Conservation (phyloP, 2,797 vertebrate genomes). For the Acanthurus leucopareius region DNA sequence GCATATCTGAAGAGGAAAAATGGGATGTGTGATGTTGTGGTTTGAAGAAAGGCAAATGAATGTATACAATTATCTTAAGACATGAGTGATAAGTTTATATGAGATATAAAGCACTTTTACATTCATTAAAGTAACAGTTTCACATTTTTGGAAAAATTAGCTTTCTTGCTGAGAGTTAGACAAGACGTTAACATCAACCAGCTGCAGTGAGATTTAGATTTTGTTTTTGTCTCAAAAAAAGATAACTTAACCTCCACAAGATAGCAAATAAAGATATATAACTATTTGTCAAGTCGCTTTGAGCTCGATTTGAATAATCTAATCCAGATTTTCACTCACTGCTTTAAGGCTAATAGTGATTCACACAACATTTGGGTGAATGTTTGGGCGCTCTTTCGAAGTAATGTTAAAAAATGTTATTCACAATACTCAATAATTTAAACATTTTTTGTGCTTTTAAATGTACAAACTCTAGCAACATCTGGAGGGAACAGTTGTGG, state of each 20-base stretch:
- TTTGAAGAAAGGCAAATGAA: background rate
- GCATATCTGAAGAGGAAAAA: background rate
- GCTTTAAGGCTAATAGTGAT: too few species aligned
- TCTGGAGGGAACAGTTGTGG: background rate
- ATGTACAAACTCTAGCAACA: slow-evolving; percentile 14
- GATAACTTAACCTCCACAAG: too few species aligned
- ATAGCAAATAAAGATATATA: too few species aligned
- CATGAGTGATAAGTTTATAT: background rate
- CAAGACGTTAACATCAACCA: too few species aligned
- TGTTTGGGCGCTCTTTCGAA: background rate
- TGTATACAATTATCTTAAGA: background rate
- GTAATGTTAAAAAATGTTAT: background rate
- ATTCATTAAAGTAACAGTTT: background rate
- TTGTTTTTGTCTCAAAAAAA: too few species aligned
- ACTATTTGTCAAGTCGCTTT: too few species aligned
- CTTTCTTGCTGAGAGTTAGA: too few species aligned
- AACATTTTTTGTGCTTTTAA: slow-evolving; percentile 34
- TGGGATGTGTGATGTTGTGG: background rate
- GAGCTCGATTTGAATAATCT: too few species aligned
- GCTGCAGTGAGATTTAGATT: too few species aligned
- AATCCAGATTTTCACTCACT: too few species aligned
- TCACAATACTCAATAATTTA: slow-evolving; percentile 19
- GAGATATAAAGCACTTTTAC: background rate
- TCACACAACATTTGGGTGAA: background rate
- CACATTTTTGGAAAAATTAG: background rate